Evolutionary conservation across 2,888 invertebrate genomes (phyloP).

Genomic region (Caenorhabditis sp.): DNA sequence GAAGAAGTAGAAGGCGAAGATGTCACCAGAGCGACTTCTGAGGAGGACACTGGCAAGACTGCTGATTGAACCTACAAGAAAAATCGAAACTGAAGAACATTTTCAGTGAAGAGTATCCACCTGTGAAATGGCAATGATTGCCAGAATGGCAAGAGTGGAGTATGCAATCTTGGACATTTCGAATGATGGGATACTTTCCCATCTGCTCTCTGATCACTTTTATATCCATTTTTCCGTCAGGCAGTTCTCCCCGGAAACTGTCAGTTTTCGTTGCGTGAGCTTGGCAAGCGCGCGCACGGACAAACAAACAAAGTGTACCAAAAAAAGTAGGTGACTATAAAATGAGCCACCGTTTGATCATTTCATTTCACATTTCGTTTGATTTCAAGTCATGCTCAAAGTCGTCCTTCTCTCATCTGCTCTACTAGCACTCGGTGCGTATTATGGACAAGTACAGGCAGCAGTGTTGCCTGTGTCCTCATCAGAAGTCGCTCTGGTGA

Average conservation of each 20-base stretch:
- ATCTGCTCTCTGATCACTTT: conserved; percentile 26
- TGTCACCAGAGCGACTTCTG: conserved; percentile 37
- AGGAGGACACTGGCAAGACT: conserved; percentile 52
- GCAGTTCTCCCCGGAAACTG: conserved; percentile 36
- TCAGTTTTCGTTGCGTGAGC: conserved; percentile 39
- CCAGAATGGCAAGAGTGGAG: conserved; percentile 25
- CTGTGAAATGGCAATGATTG: conserved; percentile 38
- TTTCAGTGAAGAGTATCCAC: neutral
- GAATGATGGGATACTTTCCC: conserved; percentile 12
- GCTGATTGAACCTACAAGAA: conserved; percentile 43
- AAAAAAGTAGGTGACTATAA: conserved; percentile 38
- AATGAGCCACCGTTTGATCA: conserved; percentile 20
- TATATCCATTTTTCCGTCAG: conserved; percentile 30
- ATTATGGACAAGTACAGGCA: conserved; percentile 44
- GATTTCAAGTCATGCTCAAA: conserved; percentile 11
- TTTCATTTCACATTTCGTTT: conserved; percentile 16
- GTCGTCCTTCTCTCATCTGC: neutral
- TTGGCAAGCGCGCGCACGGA: conserved; percentile 32
- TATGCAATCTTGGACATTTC: conserved; percentile 37
- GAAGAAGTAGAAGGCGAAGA: conserved; percentile 30
- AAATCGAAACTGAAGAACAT: neutral
- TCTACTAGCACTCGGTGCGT: conserved; percentile 13
- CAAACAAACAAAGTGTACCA: conserved; percentile 36
- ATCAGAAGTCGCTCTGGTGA: conserved; percentile 27
- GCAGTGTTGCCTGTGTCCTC: conserved; percentile 44